Conservation (phyloP, 2,113 vertebrate genomes). For the Monopterus albus region DNA sequence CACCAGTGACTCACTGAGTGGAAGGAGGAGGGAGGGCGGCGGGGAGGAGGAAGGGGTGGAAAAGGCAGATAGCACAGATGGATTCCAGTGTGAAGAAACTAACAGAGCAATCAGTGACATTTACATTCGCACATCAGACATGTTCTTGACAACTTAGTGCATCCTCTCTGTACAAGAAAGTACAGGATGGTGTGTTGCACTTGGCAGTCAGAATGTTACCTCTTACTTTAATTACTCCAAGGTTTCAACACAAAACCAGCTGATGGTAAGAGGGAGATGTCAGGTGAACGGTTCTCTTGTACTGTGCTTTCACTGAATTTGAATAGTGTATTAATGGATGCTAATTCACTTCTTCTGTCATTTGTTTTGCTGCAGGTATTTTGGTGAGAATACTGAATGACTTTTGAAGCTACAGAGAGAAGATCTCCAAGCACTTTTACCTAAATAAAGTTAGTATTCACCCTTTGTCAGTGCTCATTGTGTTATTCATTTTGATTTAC, state of each 20-base stretch:
- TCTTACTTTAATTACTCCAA: neutral
- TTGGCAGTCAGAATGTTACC: neutral
- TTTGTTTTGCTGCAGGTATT: constrained; percentile 51
- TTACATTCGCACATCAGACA: constrained; percentile 43
- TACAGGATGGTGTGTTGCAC: neutral
- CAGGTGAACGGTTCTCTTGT: neutral
- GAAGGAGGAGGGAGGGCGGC: constrained; percentile 58
- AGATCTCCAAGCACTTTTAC: constrained; percentile 39
- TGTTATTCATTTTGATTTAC: neutral
- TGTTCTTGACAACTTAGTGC: constrained; percentile 15
- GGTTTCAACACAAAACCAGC: constrained; percentile 2
- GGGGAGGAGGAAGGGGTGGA: constrained; percentile 42
- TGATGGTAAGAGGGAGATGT: constrained; percentile 3
- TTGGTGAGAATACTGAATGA: constrained; percentile 35
- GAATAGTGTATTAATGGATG: neutral
- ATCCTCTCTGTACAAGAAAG: constrained; percentile 2
- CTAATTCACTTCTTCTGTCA: constrained; percentile 21
- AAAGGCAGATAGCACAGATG: constrained; percentile 61
- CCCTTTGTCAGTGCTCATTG: neutral
- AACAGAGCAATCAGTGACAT: constrained; percentile 57
- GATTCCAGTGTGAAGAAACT: constrained; percentile 68
- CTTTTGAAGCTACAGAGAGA: constrained; percentile 40
- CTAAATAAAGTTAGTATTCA: constrained; percentile 45
- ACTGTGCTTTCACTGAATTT: neutral
- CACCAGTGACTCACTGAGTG: constrained; percentile 88